Evolutionary conservation across 1,140 invertebrate species (phyloP).

Genomic region (Drosophila nannoptera): DNA sequence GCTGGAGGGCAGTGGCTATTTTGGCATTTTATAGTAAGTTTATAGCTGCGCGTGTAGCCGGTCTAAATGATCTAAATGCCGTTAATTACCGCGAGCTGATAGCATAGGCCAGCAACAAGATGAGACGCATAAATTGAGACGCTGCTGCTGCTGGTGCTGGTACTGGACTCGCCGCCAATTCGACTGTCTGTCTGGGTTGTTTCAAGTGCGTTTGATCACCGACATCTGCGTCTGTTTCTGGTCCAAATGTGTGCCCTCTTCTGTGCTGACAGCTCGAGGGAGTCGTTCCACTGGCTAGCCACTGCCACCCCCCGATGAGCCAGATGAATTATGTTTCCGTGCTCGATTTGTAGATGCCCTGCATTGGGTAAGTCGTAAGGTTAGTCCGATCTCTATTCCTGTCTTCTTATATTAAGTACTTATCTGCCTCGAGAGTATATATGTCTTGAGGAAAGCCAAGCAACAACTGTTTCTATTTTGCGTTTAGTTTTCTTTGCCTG

Average conservation of each 20-base stretch:
- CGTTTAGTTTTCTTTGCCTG: constrained; percentile 42
- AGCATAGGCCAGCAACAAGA: constrained; percentile 31
- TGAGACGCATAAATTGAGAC: constrained; percentile 32
- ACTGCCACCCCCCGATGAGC: not conserved
- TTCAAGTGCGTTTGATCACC: constrained; percentile 62
- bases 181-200: constrained; percentile 11
- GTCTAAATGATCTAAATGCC: constrained; percentile 58
- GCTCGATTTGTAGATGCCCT: no score
- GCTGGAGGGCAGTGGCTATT: constrained; percentile 7
- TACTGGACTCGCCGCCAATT: not conserved
- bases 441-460: not conserved
- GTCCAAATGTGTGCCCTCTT: not conserved
- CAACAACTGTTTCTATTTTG: constrained; percentile 47
- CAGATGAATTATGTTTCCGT: no score
- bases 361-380: no score
- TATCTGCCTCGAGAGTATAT: not conserved
- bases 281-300: no score
- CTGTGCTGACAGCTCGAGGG: no score
- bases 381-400: not conserved
- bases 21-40: constrained; percentile 44
- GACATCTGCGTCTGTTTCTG: constrained; percentile 41
- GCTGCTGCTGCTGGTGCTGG: not conserved
- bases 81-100: constrained; percentile 59
- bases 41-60: constrained; percentile 48
- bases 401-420: not conserved